These are phyloP conservation scores for Sphenopsis melanotis DNA, from an alignment of 2,797 vertebrate species.

Conservation along the genomic window DNA sequence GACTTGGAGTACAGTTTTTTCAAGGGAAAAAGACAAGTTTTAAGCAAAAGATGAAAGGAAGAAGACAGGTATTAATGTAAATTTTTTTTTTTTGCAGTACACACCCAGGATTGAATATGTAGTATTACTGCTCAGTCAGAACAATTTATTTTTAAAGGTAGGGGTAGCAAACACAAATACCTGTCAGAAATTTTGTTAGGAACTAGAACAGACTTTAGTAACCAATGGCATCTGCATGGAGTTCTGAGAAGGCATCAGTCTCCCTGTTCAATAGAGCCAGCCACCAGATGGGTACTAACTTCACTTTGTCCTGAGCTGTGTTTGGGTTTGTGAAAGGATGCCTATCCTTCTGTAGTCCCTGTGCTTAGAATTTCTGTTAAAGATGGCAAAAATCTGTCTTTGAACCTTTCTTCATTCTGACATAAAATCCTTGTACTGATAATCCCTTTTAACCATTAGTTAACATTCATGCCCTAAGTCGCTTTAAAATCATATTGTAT, in stretches of 20 bases:
- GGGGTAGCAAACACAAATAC: neutral
- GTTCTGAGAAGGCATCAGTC: neutral
- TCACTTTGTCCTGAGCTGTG: neutral
- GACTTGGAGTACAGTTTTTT: neutral
- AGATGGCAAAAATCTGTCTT: neutral
- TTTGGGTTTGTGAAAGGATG: neutral
- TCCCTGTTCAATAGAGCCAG: neutral
- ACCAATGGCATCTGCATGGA: neutral
- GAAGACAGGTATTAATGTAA: neutral
- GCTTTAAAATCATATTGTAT: conserved; percentile 17
- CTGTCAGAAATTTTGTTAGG: neutral
- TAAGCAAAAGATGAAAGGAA: neutral
- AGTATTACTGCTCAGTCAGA: neutral
- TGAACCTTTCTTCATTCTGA: neutral
- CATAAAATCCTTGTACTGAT: neutral
- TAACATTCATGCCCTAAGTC: neutral
- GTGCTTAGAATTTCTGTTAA: neutral
- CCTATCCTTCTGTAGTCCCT: neutral
- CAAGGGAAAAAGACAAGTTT: neutral
- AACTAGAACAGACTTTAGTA: neutral
- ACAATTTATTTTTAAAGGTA: neutral
- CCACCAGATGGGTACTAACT: neutral
- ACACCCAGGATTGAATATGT: neutral
- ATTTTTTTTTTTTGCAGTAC: neutral
- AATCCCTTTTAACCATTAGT: neutral